A percentile compares a stretch with the other conserved stretches of the same genome.
phyloP scores from a whole-genome alignment of 2,113 vertebrate genomes.

The Apteryx mantelli region DNA sequence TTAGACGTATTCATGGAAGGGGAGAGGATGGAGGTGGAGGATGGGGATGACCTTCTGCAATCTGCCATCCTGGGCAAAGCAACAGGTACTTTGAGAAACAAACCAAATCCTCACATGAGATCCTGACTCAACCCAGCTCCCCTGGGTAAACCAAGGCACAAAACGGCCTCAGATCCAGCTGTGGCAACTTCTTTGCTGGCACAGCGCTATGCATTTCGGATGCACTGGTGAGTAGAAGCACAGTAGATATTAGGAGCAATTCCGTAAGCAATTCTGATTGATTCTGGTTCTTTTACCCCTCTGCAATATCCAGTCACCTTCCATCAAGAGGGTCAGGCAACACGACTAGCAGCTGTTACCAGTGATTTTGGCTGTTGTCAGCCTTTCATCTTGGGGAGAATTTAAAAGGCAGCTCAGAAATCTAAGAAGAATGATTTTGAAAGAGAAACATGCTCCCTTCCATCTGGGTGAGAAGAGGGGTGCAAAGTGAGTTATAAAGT shows the following conservation, averaged over 20 bases:
- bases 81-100: accelerated
- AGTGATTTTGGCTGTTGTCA: too few relatives aligned
- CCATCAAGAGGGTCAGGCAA: neutral
- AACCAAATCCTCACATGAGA: accelerated
- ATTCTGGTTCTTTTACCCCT: neutral
- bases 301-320: neutral
- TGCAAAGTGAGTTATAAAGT: neutral
- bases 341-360: neutral
- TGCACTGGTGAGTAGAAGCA: too few relatives aligned
- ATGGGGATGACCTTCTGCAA: too few relatives aligned
- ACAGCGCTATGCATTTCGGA: too few relatives aligned
- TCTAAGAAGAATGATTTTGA: neutral
- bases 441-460: neutral
- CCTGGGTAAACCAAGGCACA: neutral
- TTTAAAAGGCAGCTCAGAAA: neutral
- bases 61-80: neutral
- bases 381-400: too few relatives aligned
- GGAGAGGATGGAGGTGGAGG: neutral
- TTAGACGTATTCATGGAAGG: neutral
- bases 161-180: neutral
- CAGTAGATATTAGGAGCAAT: neutral
- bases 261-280: neutral
- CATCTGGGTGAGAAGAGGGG: neutral
- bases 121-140: neutral
- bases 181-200: neutral